Conservation (phyloP, 1,140 invertebrate genomes). For the Sweltsa coloradensis region DNA sequence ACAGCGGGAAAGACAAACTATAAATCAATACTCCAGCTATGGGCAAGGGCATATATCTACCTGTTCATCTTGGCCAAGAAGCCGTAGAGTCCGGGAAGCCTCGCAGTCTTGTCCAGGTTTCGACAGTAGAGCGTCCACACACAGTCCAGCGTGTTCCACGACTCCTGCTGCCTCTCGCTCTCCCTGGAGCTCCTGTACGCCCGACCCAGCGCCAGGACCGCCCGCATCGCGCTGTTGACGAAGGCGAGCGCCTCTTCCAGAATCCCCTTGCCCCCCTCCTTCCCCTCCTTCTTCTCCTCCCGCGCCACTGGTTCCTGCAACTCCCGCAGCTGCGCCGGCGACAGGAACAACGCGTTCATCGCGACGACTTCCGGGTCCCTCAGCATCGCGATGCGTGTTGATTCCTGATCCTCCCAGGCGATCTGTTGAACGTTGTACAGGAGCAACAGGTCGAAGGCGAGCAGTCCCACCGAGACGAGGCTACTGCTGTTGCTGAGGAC, state of each 20-base stretch:
- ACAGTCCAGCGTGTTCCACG: conserved; percentile 35
- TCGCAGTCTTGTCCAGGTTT: conserved; percentile 41
- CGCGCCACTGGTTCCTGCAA: no score
- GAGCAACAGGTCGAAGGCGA: conserved; percentile 42
- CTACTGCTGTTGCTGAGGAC: conserved; percentile 18
- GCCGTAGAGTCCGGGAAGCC: conserved; percentile 38
- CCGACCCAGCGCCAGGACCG: conserved; percentile 39
- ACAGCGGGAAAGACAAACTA: no score
- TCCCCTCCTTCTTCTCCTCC: conserved; percentile 3
- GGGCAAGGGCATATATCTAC: no score
- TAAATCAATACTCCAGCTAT: no score
- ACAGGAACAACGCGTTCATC: conserved; percentile 39
- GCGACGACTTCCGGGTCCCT: conserved; percentile 40
- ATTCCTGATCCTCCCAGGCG: conserved; percentile 36
- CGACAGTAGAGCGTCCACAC: conserved; percentile 46
- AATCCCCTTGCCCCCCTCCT: conserved; percentile 19
- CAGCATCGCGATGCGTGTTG: conserved; percentile 30
- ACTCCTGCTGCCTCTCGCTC: background rate
- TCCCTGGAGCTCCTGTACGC: no score
- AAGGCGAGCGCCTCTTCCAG: conserved; percentile 36
- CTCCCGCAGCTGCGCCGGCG: conserved; percentile 26
- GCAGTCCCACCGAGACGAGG: conserved; percentile 39
- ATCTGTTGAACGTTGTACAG: conserved; percentile 44
- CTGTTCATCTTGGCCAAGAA: conserved; percentile 47
- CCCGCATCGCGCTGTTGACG: conserved; percentile 38